These are phyloP conservation scores for Fistularia commersonii DNA, from an alignment of 2,797 vertebrate genomes.

Conservation along the genomic window DNA sequence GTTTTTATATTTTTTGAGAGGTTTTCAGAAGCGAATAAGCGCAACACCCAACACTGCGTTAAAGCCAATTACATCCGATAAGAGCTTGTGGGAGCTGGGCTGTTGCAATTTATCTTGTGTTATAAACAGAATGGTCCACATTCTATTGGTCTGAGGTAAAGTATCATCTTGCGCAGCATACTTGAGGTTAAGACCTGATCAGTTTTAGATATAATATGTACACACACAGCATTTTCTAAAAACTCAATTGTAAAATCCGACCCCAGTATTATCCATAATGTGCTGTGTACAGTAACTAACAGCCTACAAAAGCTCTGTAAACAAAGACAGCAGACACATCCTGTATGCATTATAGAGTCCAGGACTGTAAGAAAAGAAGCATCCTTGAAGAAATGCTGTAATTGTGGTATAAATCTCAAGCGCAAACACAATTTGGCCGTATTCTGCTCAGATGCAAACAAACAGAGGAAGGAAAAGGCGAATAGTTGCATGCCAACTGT, in stretches of 20 bases:
- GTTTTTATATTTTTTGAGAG: too few species aligned
- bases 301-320: conserved; percentile 39
- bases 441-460: conserved; percentile 45
- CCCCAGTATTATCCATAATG: conserved; percentile 13
- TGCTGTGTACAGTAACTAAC: conserved; percentile 40
- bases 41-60: conserved; percentile 18
- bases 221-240: conserved; percentile 35
- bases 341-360: conserved; percentile 50
- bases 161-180: background rate
- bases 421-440: conserved; percentile 45
- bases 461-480: conserved; percentile 32
- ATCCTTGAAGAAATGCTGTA: conserved; percentile 30
- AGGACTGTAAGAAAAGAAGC: conserved; percentile 46
- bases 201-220: conserved; percentile 9
- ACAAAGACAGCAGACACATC: conserved; percentile 55
- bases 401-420: conserved; percentile 37
- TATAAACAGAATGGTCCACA: conserved; percentile 9
- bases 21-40: conserved; percentile 19
- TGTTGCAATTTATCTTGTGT: conserved; percentile 22
- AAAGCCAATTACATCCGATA: conserved; percentile 38
- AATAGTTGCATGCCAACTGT: conserved; percentile 3
- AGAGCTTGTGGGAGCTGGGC: conserved; percentile 10
- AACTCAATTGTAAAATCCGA: conserved; percentile 19
- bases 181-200: conserved; percentile 2
- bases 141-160: conserved; percentile 4